Evolutionary conservation across 2,888 invertebrate species (phyloP), one percentile per base, ranked within the genome.

Genomic region (Macrosoma leucophasiata): DNA sequence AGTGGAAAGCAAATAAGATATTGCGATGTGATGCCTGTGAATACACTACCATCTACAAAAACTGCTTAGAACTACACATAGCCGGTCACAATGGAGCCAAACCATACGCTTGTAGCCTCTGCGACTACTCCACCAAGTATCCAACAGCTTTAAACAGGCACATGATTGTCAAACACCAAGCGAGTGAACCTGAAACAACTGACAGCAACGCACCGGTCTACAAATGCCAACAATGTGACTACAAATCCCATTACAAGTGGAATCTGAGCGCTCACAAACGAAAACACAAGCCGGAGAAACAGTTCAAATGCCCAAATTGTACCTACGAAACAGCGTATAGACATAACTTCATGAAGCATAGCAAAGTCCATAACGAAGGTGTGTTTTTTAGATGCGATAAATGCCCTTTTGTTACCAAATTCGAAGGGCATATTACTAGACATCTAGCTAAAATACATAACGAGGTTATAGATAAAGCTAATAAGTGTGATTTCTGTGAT

Each of bases 391-490:
- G 62, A 20, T 76, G 76, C 18, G 73, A 75, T 19, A 69, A 74
- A 20, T 75, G 76, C 11, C 61, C 69, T 0, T 76, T 72, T 26
- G 51, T 56, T 0, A 73, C 75, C 0, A 64, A 62, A 26, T 68
- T 55, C 13, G 68, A 74, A 37, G 76, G 76, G 0, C 72, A 72
- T 33, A 72, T 76, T 1, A 53, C 58, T 0, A 59, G 74, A 10
- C 76, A 76, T 48, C 38, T 76, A 5, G 66, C 71, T 0, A 67
- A 70, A 39, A 66, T 72, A 27, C 76, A 76, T 28, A 67, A 70
- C 8, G 68, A 67, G 19, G 51, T 70, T 0, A 60, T 64, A 0
- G 68, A 65, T 0, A 62, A 58, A 4, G 74, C 70, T 0, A 55
- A 58, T 18, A 60, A 53, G 4, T 78, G 78, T 34, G 60, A 67